A percentile compares a stretch with the other conserved stretches of the same genome.
phyloP scores from a whole-genome alignment of 35 echinoderm and acorn worm species.

The Lytechinus variegatus region DNA sequence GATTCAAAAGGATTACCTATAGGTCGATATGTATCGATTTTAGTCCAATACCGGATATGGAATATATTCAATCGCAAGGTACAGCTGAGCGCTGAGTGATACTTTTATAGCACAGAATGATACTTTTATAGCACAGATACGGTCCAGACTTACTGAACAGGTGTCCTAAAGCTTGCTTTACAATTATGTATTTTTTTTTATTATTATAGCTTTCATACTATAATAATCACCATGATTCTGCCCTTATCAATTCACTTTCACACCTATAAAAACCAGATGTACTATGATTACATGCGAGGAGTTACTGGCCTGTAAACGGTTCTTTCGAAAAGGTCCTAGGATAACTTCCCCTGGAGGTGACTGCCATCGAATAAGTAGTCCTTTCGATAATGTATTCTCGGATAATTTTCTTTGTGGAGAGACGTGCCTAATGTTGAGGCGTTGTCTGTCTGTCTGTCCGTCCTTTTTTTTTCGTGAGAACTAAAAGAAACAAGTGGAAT shows the following conservation, averaged over 20 bases:
- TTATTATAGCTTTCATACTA: neutral
- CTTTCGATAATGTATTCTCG: too few relatives aligned
- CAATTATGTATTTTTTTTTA: neutral
- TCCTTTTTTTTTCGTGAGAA: too few relatives aligned
- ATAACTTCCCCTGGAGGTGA: too few relatives aligned
- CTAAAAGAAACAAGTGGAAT: too few relatives aligned
- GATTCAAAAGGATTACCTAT: neutral
- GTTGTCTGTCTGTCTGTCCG: too few relatives aligned
- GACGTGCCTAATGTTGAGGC: too few relatives aligned
- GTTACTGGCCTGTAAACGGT: neutral
- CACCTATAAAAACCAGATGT: neutral
- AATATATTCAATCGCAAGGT: neutral
- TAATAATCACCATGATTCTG: neutral
- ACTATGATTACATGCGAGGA: neutral
- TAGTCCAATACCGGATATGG: neutral
- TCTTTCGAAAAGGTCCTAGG: neutral
- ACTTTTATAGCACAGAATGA: neutral
- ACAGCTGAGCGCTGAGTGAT: neutral
- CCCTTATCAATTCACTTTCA: neutral
- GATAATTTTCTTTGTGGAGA: too few relatives aligned
- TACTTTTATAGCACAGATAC: neutral
- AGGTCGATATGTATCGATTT: neutral
- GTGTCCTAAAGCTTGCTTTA: neutral
- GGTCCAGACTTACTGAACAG: neutral
- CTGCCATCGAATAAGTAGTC: too few relatives aligned